These are phyloP conservation scores for Platalea minor DNA, from an alignment of 2,797 vertebrate species.

Conservation along the genomic window DNA sequence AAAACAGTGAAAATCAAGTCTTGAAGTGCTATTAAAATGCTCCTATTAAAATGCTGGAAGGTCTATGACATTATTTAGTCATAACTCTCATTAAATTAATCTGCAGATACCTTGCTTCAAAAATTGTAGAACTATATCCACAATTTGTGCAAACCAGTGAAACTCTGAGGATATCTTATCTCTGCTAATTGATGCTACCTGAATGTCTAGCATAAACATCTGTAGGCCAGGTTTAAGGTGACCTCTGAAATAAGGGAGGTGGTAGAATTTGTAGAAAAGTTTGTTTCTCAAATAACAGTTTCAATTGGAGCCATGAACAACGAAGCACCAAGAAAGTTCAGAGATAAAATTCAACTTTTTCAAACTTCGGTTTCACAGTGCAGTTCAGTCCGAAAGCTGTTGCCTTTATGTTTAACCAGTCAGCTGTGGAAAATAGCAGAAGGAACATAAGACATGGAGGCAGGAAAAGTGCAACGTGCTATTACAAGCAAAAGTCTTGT, in stretches of 20 bases:
- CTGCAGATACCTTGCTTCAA: neutral
- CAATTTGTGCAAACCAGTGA: neutral
- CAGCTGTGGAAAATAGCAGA: neutral
- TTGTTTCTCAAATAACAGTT: neutral
- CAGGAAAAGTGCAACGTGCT: neutral
- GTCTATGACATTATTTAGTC: neutral
- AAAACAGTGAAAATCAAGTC: neutral
- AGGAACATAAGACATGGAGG: neutral
- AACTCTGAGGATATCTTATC: neutral
- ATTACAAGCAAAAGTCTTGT: neutral
- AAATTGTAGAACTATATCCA: neutral
- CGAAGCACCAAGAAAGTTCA: neutral
- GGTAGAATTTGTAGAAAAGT: neutral
- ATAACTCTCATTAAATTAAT: neutral
- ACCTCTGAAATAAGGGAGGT: neutral
- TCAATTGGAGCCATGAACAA: neutral
- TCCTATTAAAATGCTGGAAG: neutral
- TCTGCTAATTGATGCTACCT: neutral
- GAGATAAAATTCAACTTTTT: neutral
- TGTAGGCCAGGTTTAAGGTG: neutral
- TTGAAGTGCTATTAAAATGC: neutral
- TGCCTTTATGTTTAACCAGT: neutral
- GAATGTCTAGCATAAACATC: neutral
- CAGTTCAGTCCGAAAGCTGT: neutral
- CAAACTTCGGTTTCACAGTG: neutral